A percentile compares a stretch with the other conserved stretches of the same genome.
Conservation (phyloP, 2,113 vertebrate genomes). For the Struthidea cinerea region DNA sequence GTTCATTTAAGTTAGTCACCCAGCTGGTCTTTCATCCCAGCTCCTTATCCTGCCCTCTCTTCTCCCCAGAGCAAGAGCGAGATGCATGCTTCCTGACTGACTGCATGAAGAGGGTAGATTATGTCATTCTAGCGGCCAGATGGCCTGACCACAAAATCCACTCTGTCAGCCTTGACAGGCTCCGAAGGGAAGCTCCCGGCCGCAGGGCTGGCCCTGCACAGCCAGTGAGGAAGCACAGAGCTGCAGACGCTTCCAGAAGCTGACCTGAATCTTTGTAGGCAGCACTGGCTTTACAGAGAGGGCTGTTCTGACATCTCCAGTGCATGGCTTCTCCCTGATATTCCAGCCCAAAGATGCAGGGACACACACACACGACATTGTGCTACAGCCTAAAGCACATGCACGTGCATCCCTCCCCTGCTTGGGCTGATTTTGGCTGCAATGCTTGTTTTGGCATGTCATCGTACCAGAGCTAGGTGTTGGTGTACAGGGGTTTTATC, state of each 20-base stretch:
- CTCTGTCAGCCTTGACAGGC: not conserved
- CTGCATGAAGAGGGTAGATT: not conserved
- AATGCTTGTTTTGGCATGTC: not conserved
- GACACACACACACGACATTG: fast-evolving
- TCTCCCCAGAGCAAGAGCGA: not conserved
- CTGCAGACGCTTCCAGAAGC: not conserved
- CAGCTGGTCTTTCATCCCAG: not conserved
- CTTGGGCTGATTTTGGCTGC: not conserved
- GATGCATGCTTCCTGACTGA: not conserved
- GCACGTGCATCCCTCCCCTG: fast-evolving
- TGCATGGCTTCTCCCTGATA: not conserved
- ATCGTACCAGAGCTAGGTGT: not conserved
- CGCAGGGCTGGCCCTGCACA: not conserved
- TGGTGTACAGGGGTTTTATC: not conserved
- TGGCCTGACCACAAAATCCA: not conserved
- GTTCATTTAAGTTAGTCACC: not conserved
- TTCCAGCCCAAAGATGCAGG: not conserved
- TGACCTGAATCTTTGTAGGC: not conserved
- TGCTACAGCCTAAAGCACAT: not conserved
- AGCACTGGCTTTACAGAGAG: not conserved
- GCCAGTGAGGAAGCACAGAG: not conserved
- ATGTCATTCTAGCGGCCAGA: not conserved
- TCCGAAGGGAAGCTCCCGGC: not conserved
- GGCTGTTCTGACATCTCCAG: not conserved
- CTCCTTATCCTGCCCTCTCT: not conserved